These are phyloP conservation scores for Galerucella calmariensis DNA, from an alignment of 2,888 invertebrate genomes.

Conservation along the genomic window DNA sequence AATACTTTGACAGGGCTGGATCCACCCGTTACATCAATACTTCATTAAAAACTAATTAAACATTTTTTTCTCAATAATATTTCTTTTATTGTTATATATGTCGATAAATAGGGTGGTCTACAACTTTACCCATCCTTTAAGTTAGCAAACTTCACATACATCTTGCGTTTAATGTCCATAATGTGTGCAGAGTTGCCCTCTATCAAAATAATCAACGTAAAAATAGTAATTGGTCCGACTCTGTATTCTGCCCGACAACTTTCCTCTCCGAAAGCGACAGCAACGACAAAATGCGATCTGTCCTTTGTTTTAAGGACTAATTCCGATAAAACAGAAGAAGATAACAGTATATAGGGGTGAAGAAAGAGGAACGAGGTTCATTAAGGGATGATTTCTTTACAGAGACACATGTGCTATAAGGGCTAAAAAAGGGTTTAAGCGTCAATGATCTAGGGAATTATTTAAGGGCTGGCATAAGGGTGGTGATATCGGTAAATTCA, in stretches of 20 bases:
- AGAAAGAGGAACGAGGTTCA: conserved; percentile 37
- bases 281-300: conserved; percentile 29
- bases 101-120: too few species aligned
- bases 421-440: conserved; percentile 61
- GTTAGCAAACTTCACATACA: too few species aligned
- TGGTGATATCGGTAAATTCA: conserved; percentile 60
- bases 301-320: conserved; percentile 26
- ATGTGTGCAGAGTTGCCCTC: too few species aligned
- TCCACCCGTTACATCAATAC: not conserved
- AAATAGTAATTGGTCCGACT: not conserved
- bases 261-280: conserved; percentile 26
- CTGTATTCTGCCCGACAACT: not conserved
- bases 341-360: conserved; percentile 17
- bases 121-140: too few species aligned
- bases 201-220: too few species aligned
- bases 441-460: conserved; percentile 63
- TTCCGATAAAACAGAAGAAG: conserved; percentile 29
- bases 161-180: too few species aligned
- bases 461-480: conserved; percentile 60
- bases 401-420: conserved; percentile 58
- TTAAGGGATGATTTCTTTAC: conserved; percentile 48
- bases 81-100: too few species aligned
- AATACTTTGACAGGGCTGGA: conserved; percentile 31
- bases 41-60: not conserved
- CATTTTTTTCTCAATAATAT: not conserved